Conservation (phyloP, 2,113 vertebrate species). For the Phyllostomus discolor region DNA sequence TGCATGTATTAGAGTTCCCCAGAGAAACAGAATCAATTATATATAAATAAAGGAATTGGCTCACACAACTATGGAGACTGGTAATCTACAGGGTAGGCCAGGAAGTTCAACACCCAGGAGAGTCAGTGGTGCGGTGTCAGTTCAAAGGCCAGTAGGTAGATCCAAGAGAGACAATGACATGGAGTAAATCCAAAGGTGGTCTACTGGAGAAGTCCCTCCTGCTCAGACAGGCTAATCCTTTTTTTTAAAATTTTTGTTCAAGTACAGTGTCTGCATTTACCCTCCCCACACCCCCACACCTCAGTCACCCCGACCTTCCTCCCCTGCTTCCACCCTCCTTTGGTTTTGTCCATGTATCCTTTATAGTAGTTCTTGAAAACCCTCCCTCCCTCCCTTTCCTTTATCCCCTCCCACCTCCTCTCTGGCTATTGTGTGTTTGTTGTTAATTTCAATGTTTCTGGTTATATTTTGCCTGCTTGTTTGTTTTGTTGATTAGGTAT, state of each 20-base stretch:
- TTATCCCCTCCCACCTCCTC: too few relatives aligned
- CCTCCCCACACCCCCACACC: too few relatives aligned
- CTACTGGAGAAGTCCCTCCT: not conserved
- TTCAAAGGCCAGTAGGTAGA: not conserved
- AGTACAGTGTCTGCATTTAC: too few relatives aligned
- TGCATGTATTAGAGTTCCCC: not conserved
- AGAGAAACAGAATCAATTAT: not conserved
- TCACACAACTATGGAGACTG: not conserved
- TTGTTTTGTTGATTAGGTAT: too few relatives aligned
- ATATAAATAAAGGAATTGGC: not conserved
- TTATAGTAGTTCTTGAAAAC: too few relatives aligned
- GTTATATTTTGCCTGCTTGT: too few relatives aligned
- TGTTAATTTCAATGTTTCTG: too few relatives aligned
- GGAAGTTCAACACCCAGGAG: not conserved
- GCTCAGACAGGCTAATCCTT: not conserved
- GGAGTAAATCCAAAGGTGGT: not conserved
- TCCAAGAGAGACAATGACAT: not conserved
- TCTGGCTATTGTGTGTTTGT: too few relatives aligned
- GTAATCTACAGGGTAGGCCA: not conserved
- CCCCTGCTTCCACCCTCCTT: too few relatives aligned
- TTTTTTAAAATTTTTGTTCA: not conserved
- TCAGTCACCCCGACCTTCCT: too few relatives aligned
- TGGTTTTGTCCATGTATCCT: too few relatives aligned
- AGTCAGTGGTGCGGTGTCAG: not conserved
- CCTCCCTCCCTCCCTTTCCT: too few relatives aligned